Evolutionary conservation across 2,113 vertebrate species (phyloP), one percentile per base, ranked within the genome.

Genomic region (Rhinolophus sinicus): DNA sequence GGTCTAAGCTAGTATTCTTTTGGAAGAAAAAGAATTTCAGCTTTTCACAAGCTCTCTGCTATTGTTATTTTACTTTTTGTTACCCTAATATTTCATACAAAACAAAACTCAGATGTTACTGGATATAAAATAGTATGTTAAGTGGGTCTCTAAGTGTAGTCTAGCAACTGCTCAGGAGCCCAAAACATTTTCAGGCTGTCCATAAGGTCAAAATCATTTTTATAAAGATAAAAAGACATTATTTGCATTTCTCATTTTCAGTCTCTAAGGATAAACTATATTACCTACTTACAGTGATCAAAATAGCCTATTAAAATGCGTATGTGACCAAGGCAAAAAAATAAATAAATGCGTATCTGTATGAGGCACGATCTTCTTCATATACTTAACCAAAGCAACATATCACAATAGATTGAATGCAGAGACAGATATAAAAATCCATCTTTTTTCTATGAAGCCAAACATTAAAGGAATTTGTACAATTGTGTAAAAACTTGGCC

Each of bases 81-180:
- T 92, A 84, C 77, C 33, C 26, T 50, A 90, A 90, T 90, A 93
- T 92, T 93, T 97, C 54, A 95, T 47, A 92, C 47, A 52, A 94
- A 94, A 77, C 77, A 94, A 89, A 85, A 83, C 30, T 91, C 77
- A 89, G 69, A 86, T 89, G 64, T 70, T 35, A 28, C 5, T 88
- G 4, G 52, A 22, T 12, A 64, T 91, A 81, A 97, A 95, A 50
- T 50, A 50, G 88, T 90, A 75, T 5, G 7, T 47, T 77, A 8
- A 38, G 24, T 44, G 30, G 38, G 92, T 95, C 72, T 94, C 65
- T 91, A 50, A 56, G 44, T 85, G 82, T 96, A 73, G 33, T 44
- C 30, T 72, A 33, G 9, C 40, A 89, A 58, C 28, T 35, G 9
- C 62, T 58, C 19, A 88, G n/a, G 21, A 62, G 26, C 14, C 64